Evolutionary conservation across 2,797 vertebrate genomes (phyloP).

Genomic region (Brotula barbata): DNA sequence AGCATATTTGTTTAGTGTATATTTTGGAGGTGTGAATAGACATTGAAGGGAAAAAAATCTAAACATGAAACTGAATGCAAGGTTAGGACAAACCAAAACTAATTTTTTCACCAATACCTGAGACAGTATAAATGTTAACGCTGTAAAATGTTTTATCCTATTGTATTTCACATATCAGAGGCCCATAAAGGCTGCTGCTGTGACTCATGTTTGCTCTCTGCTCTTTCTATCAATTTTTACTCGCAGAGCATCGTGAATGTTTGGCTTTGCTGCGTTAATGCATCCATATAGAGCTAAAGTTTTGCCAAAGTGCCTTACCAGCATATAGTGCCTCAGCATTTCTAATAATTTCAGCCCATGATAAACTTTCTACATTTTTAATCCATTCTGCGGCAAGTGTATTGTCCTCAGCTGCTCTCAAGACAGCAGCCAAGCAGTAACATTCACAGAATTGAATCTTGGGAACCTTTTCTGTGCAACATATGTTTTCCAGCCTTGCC

Average conservation of each 20-base stretch:
- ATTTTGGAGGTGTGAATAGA: slow-evolving; percentile 64
- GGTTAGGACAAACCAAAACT: neutral
- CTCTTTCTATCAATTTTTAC: slow-evolving; percentile 22
- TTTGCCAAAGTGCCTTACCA: slow-evolving; percentile 14
- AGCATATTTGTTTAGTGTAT: slow-evolving; percentile 65
- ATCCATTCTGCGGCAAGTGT: slow-evolving; percentile 18
- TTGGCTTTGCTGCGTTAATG: slow-evolving; percentile 42
- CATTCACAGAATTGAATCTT: neutral
- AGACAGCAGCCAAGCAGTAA: slow-evolving; percentile 10
- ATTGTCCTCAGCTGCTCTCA: slow-evolving; percentile 22
- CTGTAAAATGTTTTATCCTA: slow-evolving; percentile 18
- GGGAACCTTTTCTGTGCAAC: neutral
- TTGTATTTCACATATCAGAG: slow-evolving; percentile 30
- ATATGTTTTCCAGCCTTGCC: slow-evolving; percentile 3
- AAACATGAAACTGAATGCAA: neutral
- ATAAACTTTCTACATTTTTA: slow-evolving; percentile 27
- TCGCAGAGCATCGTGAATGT: slow-evolving; percentile 23
- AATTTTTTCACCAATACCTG: slow-evolving; percentile 1
- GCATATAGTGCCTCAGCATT: slow-evolving; percentile 14
- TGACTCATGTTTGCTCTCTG: slow-evolving; percentile 27
- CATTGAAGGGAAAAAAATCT: slow-evolving; percentile 26
- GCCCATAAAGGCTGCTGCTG: slow-evolving; percentile 35
- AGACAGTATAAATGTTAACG: slow-evolving; percentile 4
- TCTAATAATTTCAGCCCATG: slow-evolving; percentile 5
- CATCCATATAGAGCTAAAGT: slow-evolving; percentile 13